Percentiles rank a stretch among this genome's conserved stretches.
Conservation (phyloP, 2,113 vertebrate genomes). For the Genyomyrus donnyi region DNA sequence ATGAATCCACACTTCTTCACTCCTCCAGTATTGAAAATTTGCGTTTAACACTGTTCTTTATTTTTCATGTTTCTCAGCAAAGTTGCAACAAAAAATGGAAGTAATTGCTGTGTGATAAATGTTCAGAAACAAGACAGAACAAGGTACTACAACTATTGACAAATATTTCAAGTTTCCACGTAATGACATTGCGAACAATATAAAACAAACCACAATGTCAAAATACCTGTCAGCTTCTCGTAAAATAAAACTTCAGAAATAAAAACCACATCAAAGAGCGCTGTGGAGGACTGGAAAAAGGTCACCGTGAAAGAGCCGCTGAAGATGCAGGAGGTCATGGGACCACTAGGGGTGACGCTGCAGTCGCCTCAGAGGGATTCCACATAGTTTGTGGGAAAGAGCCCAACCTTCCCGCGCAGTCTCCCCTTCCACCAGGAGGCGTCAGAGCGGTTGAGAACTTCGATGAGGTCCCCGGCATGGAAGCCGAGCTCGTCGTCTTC, state of each 20-base stretch:
- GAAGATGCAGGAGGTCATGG: background rate
- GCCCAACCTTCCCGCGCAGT: conserved; percentile 63
- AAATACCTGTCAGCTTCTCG: background rate
- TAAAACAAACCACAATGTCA: background rate
- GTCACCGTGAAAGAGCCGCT: background rate
- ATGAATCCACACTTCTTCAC: background rate
- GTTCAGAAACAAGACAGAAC: background rate
- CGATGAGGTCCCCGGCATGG: conserved; percentile 63
- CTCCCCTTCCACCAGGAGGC: conserved; percentile 73
- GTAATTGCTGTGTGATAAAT: background rate
- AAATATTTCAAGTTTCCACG: background rate
- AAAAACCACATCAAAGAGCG: background rate
- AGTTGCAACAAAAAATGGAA: background rate
- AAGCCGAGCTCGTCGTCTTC: conserved; percentile 75
- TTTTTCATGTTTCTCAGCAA: background rate
- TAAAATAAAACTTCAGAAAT: background rate
- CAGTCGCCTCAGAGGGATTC: conserved; percentile 40
- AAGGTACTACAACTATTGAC: background rate
- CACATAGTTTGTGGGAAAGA: conserved; percentile 79
- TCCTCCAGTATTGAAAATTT: background rate
- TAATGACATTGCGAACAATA: background rate
- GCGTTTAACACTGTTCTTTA: background rate
- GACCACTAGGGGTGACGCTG: no score
- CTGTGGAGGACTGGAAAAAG: background rate
- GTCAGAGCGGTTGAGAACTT: conserved; percentile 70